Base-by-base conservation (phyloP, 2,113 vertebrate species). In the Coptodon rendalli region DNA sequence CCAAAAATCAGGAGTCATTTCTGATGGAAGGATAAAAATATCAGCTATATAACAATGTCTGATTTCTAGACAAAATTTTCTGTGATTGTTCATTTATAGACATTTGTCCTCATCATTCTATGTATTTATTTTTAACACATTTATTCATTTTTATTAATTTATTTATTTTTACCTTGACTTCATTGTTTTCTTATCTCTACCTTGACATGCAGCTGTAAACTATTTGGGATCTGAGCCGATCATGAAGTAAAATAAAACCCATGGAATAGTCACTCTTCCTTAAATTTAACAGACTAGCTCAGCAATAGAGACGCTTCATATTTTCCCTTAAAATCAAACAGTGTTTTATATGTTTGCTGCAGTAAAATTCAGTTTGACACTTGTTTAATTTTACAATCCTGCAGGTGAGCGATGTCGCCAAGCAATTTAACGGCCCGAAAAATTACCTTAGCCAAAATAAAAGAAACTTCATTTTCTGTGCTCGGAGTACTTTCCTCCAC, bases 391-490 rank as follows among this genome's bases (percentile, higher is more conserved):
- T 52, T 5, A 31, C 10, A 34, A 5, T 63, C 76, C 36, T 56
- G 45, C 40, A 84, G 85, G 53, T 84, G 73, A 84, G 14, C 9
- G 6, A 14, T 17, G 16, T 29, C 10, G 38, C 50, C 0, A 3
- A 84, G 78, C 22, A 13, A 79, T 31, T 80, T 78, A 85, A 57
- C 80, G 3, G 52, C 13, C 79, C 1, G 3, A 85, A 54, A 68
- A 82, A 87, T 87, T 19, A 78, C 68, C 40, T 82, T 36, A 27
- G 57, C 53, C 29, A 86, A 54, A 66, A 63, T 14, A 43, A 40
- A 9, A 54, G 16, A 54, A 71, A 50, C 31, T 85, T 81, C 17
- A 48, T 56, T 84, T 57, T 80, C 52, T 6, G 22, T 38, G 24
- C 54, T 82, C 43, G 7, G 61, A 76, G 63, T 84, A 82, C 66